Conservation (phyloP, 2,797 vertebrate species). For the Merluccius polli region DNA sequence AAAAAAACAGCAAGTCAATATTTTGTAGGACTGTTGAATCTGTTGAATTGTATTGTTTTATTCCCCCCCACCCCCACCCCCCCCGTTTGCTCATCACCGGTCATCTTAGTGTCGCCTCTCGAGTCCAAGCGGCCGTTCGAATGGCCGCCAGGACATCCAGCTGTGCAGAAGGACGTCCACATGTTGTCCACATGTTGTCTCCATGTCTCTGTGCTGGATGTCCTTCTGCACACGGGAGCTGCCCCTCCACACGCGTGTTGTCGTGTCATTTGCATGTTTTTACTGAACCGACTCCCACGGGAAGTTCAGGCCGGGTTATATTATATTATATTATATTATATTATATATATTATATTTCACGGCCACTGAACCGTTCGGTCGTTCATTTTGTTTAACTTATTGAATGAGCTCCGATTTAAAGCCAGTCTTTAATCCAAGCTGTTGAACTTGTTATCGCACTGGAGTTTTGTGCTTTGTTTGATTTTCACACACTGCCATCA, state of each 20-base stretch:
- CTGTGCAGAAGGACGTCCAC: too few relatives aligned
- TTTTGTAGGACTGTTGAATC: conserved; percentile 2
- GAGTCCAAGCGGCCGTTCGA: too few relatives aligned
- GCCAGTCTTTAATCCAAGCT: neutral
- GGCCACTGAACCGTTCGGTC: neutral
- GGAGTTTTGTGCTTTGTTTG: neutral
- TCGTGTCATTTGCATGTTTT: neutral
- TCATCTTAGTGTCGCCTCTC: conserved; percentile 10
- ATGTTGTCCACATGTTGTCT: too few relatives aligned
- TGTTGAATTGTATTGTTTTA: neutral
- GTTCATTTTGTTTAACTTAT: neutral
- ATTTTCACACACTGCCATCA: neutral
- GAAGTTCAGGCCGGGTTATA: too few relatives aligned
- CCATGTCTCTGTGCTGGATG: too few relatives aligned
- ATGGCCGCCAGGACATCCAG: too few relatives aligned
- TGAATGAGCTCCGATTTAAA: neutral
- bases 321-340: too few relatives aligned
- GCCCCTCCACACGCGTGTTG: neutral
- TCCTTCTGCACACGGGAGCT: too few relatives aligned
- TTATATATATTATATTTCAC: neutral
- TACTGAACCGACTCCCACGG: too few relatives aligned
- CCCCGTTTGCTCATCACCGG: conserved; percentile 17
- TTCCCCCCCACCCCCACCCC: conserved; percentile 14
- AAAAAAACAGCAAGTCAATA: conserved; percentile 6
- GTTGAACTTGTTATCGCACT: neutral